Evolutionary conservation across 2,113 vertebrate genomes (phyloP).

Genomic region (Pycnonotus jocosus): DNA sequence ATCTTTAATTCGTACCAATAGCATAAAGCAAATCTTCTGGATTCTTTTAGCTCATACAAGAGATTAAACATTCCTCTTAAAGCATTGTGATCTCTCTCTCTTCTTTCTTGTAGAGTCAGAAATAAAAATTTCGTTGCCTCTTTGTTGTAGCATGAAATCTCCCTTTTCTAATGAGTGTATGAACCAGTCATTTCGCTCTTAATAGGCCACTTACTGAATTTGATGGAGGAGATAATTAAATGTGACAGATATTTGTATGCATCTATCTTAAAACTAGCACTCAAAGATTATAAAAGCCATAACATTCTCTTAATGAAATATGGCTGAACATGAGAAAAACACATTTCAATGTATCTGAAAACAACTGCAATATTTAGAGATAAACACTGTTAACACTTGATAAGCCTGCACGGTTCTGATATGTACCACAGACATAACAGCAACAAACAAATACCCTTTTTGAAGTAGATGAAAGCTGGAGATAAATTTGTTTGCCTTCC

Average conservation of each 20-base stretch:
- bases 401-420: slow-evolving; percentile 33
- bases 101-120: slow-evolving; percentile 19
- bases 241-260: slow-evolving; percentile 57
- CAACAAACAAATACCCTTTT: not conserved
- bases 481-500: slow-evolving; percentile 36
- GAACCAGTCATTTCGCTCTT: slow-evolving; percentile 64
- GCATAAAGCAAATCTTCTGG: not conserved
- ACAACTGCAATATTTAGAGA: slow-evolving; percentile 62
- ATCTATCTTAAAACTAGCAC: slow-evolving; percentile 70
- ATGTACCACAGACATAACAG: not conserved
- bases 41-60: not conserved
- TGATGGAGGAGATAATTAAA: slow-evolving; percentile 74
- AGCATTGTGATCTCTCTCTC: not conserved
- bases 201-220: slow-evolving; percentile 62
- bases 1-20: not conserved
- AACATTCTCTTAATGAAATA: slow-evolving; percentile 57
- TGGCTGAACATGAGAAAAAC: slow-evolving; percentile 49
- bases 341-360: slow-evolving; percentile 54
- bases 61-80: slow-evolving; percentile 25
- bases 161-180: slow-evolving; percentile 60
- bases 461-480: slow-evolving; percentile 47
- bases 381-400: slow-evolving; percentile 69
- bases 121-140: slow-evolving; percentile 15
- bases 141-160: slow-evolving; percentile 56
- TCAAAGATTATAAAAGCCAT: slow-evolving; percentile 68